Conservation (phyloP, 2,113 vertebrate genomes). For the Syrmaticus mikado region DNA sequence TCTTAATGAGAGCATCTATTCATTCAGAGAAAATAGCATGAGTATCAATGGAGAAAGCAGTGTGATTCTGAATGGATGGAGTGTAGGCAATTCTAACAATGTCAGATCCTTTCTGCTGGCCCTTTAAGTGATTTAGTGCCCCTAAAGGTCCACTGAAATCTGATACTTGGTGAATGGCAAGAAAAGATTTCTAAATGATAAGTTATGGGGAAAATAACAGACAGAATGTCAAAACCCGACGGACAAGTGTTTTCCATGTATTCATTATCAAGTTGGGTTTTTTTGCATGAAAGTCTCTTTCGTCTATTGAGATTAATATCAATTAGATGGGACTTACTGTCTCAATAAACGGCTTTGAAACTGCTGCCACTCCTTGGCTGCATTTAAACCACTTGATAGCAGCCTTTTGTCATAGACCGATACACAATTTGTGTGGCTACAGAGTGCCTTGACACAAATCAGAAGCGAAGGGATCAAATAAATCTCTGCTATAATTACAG, state of each 20-base stretch:
- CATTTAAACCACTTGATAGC: background rate
- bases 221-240: background rate
- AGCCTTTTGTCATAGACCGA: background rate
- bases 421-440: background rate
- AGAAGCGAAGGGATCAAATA: constrained; percentile 4
- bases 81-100: background rate
- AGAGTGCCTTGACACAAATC: background rate
- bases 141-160: background rate
- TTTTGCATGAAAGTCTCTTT: background rate
- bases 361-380: background rate
- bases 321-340: background rate
- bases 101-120: background rate
- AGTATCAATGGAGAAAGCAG: background rate
- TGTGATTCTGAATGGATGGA: background rate
- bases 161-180: background rate
- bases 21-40: background rate
- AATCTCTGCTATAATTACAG: constrained; percentile 16
- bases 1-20: background rate
- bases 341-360: background rate
- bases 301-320: background rate
- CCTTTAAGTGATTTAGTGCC: background rate
- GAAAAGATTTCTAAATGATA: background rate
- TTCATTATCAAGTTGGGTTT: background rate
- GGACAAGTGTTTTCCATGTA: background rate
- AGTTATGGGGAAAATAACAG: background rate